Conservation (phyloP, 2,113 vertebrate genomes). For the Phalacrocorax brasilianus region DNA sequence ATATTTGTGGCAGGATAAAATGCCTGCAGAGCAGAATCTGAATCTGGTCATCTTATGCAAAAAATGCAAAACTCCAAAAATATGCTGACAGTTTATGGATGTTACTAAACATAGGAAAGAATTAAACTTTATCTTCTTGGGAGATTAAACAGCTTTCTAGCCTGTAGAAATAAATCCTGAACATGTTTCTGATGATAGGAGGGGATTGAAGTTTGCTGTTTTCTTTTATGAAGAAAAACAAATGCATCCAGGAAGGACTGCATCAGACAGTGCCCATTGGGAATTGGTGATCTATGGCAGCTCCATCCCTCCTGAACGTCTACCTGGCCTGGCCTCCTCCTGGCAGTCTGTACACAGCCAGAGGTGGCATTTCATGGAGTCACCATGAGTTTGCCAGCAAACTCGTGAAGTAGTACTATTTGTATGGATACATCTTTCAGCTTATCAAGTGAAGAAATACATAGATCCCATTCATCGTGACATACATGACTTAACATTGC, state of each 20-base stretch:
- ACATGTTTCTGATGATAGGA: slow-evolving; percentile 19
- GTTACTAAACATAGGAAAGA: slow-evolving; percentile 37
- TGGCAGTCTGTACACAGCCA: background rate
- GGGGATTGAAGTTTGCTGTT: background rate
- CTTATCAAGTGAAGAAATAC: background rate
- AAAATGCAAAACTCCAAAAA: slow-evolving; percentile 2
- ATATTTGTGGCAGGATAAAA: background rate
- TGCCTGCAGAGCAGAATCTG: background rate
- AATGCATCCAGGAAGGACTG: background rate
- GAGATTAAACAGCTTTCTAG: slow-evolving; percentile 31
- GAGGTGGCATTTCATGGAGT: background rate
- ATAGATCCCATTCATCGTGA: background rate
- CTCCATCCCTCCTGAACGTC: background rate
- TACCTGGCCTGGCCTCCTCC: background rate
- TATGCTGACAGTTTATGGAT: background rate
- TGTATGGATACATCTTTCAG: background rate
- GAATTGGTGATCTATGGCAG: background rate
- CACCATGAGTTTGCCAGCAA: background rate
- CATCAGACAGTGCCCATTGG: background rate
- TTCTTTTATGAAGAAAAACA: background rate
- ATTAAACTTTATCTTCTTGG: slow-evolving; percentile 52
- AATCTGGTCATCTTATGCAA: background rate
- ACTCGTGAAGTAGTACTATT: background rate
- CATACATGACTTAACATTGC: background rate
- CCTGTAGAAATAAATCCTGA: slow-evolving; percentile 24